Conservation (phyloP, 2,888 invertebrate species). For the Syrista parreyssii region DNA sequence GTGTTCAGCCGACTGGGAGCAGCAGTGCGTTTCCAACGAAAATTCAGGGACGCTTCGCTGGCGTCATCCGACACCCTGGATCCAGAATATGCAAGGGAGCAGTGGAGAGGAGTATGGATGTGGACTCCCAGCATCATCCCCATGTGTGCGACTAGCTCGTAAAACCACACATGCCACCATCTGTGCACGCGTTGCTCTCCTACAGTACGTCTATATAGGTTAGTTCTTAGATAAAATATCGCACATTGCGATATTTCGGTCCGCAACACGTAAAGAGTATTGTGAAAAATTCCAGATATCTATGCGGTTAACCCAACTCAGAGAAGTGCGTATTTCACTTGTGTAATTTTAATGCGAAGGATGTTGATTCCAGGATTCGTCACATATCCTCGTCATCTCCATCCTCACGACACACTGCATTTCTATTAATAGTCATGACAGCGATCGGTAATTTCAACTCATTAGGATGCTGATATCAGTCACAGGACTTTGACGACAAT, state of each 20-base stretch:
- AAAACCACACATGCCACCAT: constrained; percentile 52
- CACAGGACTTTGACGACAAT: neutral
- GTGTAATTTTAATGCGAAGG: neutral
- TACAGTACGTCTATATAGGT: neutral
- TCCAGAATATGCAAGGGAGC: constrained; percentile 20
- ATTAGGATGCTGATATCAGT: neutral
- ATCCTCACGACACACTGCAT: neutral
- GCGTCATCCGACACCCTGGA: constrained; percentile 26
- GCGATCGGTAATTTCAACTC: neutral
- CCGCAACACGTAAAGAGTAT: neutral
- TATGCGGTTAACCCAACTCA: neutral
- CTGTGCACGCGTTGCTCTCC: constrained; percentile 32
- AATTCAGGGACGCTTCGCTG: constrained; percentile 11
- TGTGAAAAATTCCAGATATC: neutral
- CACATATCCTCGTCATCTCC: neutral
- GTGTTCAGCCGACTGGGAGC: neutral
- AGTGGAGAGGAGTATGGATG: constrained; percentile 7
- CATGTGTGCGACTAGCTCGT: constrained; percentile 44
- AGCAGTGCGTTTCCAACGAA: neutral
- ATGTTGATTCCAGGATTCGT: neutral
- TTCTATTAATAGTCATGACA: constrained; percentile 17
- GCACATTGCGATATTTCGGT: neutral
- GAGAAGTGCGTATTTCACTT: neutral
- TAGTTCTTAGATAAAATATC: neutral
- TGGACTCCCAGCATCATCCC: constrained; percentile 39